Conservation (phyloP, 2,888 invertebrate species). For the Pachymerium ferrugineum region DNA sequence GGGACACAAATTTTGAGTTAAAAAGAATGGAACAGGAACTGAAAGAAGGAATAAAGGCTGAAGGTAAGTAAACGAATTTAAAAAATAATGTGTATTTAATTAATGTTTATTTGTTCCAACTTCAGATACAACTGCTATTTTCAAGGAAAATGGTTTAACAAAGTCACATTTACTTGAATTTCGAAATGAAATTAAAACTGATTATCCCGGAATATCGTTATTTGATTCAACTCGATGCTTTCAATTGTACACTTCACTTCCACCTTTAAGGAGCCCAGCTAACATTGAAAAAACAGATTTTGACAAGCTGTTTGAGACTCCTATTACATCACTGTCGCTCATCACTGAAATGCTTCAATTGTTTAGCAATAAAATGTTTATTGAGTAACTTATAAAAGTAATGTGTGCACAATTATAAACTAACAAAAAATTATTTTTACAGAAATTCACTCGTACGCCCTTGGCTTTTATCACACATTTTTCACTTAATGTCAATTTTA, state of each 20-base stretch:
- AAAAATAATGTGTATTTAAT: not conserved
- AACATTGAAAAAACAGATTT: not conserved
- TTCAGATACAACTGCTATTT: too few relatives aligned
- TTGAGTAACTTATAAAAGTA: not conserved
- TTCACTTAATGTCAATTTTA: not conserved
- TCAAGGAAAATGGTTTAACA: not conserved
- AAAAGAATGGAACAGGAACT: not conserved
- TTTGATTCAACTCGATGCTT: not conserved
- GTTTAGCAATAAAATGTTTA: not conserved
- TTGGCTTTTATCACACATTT: not conserved
- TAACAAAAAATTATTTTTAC: not conserved
- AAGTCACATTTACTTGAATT: not conserved
- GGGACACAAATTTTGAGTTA: not conserved
- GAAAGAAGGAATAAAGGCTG: not conserved
- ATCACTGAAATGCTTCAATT: not conserved
- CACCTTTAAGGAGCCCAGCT: not conserved
- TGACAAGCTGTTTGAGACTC: not conserved
- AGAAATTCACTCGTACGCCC: not conserved
- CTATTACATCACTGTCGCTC: not conserved
- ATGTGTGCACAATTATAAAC: not conserved
- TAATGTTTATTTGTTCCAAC: too few relatives aligned
- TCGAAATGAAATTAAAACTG: not conserved
- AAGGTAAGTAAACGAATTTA: not conserved
- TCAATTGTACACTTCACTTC: not conserved
- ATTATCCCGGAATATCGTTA: not conserved